phyloP scores from a whole-genome alignment of 2,797 vertebrate genomes.

The Micromesistius poutassou region DNA sequence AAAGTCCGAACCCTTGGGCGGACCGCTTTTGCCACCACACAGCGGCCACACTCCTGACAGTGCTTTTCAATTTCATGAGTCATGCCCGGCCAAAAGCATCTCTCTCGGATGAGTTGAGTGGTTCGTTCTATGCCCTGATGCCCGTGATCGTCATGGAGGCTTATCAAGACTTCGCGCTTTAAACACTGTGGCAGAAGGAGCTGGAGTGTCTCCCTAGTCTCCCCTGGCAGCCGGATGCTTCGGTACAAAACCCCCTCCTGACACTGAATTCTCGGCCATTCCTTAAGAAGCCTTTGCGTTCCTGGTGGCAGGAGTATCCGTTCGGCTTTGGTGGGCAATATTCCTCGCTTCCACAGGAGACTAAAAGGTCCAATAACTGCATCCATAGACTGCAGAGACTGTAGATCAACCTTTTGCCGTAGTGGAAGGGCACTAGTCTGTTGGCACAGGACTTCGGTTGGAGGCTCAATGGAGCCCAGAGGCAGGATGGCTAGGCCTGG shows the following conservation, averaged over 20 bases:
- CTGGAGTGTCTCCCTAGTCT: neutral
- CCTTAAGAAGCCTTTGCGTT: neutral
- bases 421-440: too few relatives aligned
- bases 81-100: conserved; percentile 4
- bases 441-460: too few relatives aligned
- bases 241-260: neutral
- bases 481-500: too few relatives aligned
- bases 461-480: too few relatives aligned
- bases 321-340: neutral
- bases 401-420: too few relatives aligned
- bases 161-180: too few relatives aligned
- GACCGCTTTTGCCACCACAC: neutral
- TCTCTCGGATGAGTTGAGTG: neutral
- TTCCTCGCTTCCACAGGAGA: neutral
- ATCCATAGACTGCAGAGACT: too few relatives aligned
- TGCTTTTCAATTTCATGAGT: neutral
- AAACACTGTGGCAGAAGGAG: neutral
- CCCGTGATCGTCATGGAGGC: too few relatives aligned
- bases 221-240: neutral
- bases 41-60: neutral
- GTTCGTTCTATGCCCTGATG: too few relatives aligned
- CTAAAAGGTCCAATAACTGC: too few relatives aligned
- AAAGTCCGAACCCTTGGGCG: neutral
- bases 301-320: too few relatives aligned
- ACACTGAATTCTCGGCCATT: neutral